Base-by-base conservation (phyloP, 2,888 invertebrate genomes). In the Norana najaformis region DNA sequence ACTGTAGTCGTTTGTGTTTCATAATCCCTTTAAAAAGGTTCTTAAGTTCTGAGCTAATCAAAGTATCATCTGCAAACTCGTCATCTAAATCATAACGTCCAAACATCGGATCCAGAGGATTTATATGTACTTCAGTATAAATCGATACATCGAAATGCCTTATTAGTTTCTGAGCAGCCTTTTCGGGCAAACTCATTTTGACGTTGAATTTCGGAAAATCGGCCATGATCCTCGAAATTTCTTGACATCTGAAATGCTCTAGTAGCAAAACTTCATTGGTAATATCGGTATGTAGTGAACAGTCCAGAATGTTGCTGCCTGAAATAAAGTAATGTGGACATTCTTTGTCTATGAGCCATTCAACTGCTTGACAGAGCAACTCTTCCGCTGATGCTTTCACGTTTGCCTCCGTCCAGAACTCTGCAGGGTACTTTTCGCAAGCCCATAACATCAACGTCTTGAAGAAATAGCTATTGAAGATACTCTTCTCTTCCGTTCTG, bases 381-480 rank as follows among this genome's bases (percentile, higher is more conserved):
- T 47, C 37, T 3, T 36, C 18, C 34, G 69, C 89, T 23, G 82
- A 35, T 37, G n/a, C 37, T 35, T 34, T 35, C 18, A 82, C 18
- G 18, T 41, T 34, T 35, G 1, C 37, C 35, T 89, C 89, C 0
- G 34, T 34, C 89, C 89, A 89, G 35, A 89, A 89, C 35, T 36
- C 37, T 69, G 16, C 35, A 37, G 89, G 82, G 0, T 69, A n/a
- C 37, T 41, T 47, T 69, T 89, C 89, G 37, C 82, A 89, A 34
- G 89, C 82, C 89, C 89, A 89, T 20, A 89, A 16, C 89, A 89
- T 89, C 89, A 89, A 69, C 69, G 89, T 89, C 82, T 89, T 89
- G 89, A 89, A 47, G 13, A 47, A 23, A 14, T 89, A 89, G 13
- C 14, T 53, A 34, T 47, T 18, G 53, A 89, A 36, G 35, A 69